Evolutionary conservation across 92 coral and sea anemone genomes (phyloP).

Genomic region (Bergia puertoricense): DNA sequence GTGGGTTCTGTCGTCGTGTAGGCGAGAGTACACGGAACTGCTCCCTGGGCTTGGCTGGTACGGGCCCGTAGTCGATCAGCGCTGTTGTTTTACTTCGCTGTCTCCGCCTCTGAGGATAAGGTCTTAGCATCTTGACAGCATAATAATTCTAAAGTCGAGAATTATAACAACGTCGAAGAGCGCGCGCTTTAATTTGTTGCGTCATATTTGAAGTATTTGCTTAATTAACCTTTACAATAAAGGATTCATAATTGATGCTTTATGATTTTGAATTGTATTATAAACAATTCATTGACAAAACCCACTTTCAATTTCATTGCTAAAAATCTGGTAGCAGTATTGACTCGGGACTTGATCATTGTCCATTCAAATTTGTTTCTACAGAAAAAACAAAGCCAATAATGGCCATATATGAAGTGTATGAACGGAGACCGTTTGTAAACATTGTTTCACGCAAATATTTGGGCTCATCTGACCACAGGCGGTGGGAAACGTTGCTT

Average conservation of each 20-base stretch:
- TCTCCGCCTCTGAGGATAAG: conserved; percentile 21
- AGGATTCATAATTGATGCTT: not conserved
- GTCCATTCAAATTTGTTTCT: no score
- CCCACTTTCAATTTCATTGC: no score
- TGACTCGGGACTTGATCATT: no score
- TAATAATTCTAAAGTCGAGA: not conserved
- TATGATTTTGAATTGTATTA: not conserved
- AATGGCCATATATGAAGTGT: no score
- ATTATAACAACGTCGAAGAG: not conserved
- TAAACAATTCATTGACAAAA: no score
- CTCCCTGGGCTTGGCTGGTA: conserved; percentile 71
- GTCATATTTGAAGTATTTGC: conserved; percentile 2
- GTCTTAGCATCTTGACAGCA: conserved; percentile 17
- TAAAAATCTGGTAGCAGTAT: no score
- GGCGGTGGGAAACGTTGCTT: no score
- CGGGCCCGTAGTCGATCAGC: conserved; percentile 68
- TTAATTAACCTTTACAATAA: not conserved
- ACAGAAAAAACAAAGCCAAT: no score
- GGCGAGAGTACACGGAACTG: conserved; percentile 83
- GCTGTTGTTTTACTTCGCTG: conserved; percentile 72
- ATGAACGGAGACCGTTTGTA: no score
- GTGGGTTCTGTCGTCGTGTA: conserved; percentile 92
- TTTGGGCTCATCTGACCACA: no score
- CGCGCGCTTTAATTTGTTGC: conserved; percentile 10
- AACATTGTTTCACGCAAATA: no score